phyloP scores from a whole-genome alignment of 1,140 invertebrate genomes.

The Drosophila malerkotliana region DNA sequence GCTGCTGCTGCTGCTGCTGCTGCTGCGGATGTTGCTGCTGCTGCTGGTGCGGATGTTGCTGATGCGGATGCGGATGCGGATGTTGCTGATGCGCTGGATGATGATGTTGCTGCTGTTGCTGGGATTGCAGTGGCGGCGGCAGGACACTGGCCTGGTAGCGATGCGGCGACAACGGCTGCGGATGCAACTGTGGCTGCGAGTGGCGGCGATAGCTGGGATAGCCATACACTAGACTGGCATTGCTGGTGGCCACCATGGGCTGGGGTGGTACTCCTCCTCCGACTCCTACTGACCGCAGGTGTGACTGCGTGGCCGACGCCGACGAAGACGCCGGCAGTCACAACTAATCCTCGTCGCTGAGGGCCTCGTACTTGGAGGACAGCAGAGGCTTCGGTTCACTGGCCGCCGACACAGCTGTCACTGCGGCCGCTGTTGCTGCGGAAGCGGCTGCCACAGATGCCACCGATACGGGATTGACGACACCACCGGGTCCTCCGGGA shows the following conservation, averaged over 20 bases:
- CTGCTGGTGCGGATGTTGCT: slow-evolving; percentile 3
- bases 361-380: slow-evolving; percentile 93
- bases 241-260: slow-evolving; percentile 22
- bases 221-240: slow-evolving; percentile 32
- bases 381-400: slow-evolving; percentile 91
- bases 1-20: slow-evolving; percentile 40
- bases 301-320: slow-evolving; percentile 58
- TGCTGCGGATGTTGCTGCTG: slow-evolving; percentile 36
- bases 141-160: background rate
- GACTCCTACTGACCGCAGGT: slow-evolving; percentile 49
- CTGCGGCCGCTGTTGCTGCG: slow-evolving; percentile 48
- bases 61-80: slow-evolving; percentile 14
- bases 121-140: slow-evolving; percentile 6
- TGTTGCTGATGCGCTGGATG: slow-evolving; percentile 46
- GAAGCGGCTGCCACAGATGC: slow-evolving; percentile 12
- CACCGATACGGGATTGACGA: slow-evolving; percentile 65
- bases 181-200: slow-evolving; percentile 30
- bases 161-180: slow-evolving; percentile 27
- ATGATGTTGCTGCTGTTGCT: slow-evolving; percentile 39
- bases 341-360: slow-evolving; percentile 93
- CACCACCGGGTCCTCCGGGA: slow-evolving; percentile 74
- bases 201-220: slow-evolving; percentile 49
- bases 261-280: slow-evolving; percentile 8
- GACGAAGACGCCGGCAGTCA: slow-evolving; percentile 83
- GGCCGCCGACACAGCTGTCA: slow-evolving; percentile 61